phyloP scores from a whole-genome alignment of 2,797 vertebrate genomes.

The Valencia hispanica region DNA sequence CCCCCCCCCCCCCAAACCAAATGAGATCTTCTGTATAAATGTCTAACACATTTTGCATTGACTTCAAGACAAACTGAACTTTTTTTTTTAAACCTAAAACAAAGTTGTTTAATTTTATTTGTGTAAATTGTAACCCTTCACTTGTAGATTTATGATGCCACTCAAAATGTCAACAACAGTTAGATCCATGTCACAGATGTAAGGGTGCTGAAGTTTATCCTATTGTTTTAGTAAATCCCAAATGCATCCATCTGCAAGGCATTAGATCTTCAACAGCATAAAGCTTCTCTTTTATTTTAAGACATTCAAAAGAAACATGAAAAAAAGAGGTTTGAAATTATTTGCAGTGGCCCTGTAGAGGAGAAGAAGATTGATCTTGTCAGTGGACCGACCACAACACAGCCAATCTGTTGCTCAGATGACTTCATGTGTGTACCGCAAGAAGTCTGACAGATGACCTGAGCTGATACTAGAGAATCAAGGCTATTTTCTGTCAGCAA shows the following conservation, averaged over 20 bases:
- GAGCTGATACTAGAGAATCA: constrained; percentile 6
- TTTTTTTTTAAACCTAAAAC: neutral
- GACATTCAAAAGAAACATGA: constrained; percentile 5
- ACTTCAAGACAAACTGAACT: neutral
- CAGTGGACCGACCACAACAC: constrained; percentile 23
- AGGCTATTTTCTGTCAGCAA: constrained; percentile 24
- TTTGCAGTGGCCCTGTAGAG: constrained; percentile 3
- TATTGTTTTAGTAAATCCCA: neutral
- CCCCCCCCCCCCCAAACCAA: neutral
- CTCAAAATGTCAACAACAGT: neutral
- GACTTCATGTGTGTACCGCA: constrained; percentile 35
- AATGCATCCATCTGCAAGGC: neutral
- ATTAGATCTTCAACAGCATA: neutral
- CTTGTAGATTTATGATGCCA: neutral
- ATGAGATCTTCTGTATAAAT: neutral
- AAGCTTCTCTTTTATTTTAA: constrained; percentile 4
- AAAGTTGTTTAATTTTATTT: neutral
- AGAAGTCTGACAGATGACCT: constrained; percentile 34
- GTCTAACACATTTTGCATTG: neutral
- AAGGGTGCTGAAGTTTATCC: neutral
- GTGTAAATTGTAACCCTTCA: neutral
- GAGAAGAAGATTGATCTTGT: constrained; percentile 21
- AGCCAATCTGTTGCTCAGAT: constrained; percentile 49
- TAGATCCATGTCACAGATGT: neutral
- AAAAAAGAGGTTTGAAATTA: constrained; percentile 5